Evolutionary conservation across 1,140 invertebrate species (phyloP), one percentile per base, ranked within the genome.

Genomic region (Bombus impatiens): DNA sequence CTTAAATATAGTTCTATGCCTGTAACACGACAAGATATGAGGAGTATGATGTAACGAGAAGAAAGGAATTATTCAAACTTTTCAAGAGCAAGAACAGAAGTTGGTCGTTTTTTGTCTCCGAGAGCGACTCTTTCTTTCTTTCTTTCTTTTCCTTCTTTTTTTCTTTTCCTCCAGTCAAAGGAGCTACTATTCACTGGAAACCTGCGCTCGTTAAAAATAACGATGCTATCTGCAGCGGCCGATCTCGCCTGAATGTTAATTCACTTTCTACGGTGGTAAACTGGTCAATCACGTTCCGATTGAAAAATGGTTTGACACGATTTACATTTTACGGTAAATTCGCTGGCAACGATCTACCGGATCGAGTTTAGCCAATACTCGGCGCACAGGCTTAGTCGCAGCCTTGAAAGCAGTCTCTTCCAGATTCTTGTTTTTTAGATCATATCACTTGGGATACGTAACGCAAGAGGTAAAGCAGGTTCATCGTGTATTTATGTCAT

Each of bases 241-340:
- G 59, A 77, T 57, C n/a, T 65, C 44, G 28, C 6, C 28, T 22
- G 74, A 37, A 68, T 42, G 74, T 83, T 83, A 83, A 76, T 76
- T 83, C 72, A 83, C 81, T 77, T 76, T 83, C 81, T 83, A 83
- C 42, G 47, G 25, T 10, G 18, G 37, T 57, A 28, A 77, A 75
- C 57, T 59, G 81, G 71, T 75, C 59, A n/a, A 82, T 82, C 57
- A 44, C 57, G 81, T 82, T 75, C 44, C 28, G 2, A 35, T 57
- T 81, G 22, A 82, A 74, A 81, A 72, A 40, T 71, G 10, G 25
- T 2, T 10, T 10, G 10, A 35, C 13, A 67, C 80, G 47, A 74
- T 62, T 70, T 68, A 65, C 80, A 71, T 57, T n/a, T 42, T 62
- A 40, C 28, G 22, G 67, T 53, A 72, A 82, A 72, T 53, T 53